Evolutionary conservation across 2,113 vertebrate genomes (phyloP).

Genomic region (Beaufortia kweichowensis): DNA sequence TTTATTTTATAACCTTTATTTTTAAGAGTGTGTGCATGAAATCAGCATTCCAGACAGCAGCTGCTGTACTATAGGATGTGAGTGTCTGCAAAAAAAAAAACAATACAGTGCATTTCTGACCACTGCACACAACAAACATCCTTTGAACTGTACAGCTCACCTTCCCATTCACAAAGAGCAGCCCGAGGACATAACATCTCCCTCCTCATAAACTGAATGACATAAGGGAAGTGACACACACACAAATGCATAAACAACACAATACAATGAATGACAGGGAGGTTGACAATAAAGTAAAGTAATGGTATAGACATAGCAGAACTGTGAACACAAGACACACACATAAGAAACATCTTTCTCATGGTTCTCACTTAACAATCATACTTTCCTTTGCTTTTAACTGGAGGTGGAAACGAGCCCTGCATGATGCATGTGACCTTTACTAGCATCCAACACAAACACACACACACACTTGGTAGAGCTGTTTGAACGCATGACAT

Average conservation of each 20-base stretch:
- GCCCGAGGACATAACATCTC: not conserved
- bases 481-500: not conserved
- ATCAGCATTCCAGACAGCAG: slow-evolving; percentile 31
- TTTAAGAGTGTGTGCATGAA: no score
- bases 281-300: not conserved
- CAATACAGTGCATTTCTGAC: slow-evolving; percentile 26
- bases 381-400: slow-evolving; percentile 26
- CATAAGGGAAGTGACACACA: not conserved
- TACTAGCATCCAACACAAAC: slow-evolving; percentile 8
- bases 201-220: not conserved
- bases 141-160: slow-evolving; percentile 43
- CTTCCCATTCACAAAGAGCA: slow-evolving; percentile 20
- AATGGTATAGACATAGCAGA: not conserved
- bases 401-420: slow-evolving; percentile 20
- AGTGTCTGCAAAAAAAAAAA: slow-evolving; percentile 40
- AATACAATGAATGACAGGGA: not conserved
- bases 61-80: slow-evolving; percentile 45
- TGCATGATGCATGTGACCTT: slow-evolving; percentile 34
- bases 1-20: no score
- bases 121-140: slow-evolving; percentile 45
- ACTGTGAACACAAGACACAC: slow-evolving; percentile 1
- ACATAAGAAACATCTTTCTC: not conserved
- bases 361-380: slow-evolving; percentile 16
- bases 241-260: not conserved
- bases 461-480: not conserved